phyloP scores from a whole-genome alignment of 2,888 invertebrate genomes.

The Malthinus flaveolus region DNA sequence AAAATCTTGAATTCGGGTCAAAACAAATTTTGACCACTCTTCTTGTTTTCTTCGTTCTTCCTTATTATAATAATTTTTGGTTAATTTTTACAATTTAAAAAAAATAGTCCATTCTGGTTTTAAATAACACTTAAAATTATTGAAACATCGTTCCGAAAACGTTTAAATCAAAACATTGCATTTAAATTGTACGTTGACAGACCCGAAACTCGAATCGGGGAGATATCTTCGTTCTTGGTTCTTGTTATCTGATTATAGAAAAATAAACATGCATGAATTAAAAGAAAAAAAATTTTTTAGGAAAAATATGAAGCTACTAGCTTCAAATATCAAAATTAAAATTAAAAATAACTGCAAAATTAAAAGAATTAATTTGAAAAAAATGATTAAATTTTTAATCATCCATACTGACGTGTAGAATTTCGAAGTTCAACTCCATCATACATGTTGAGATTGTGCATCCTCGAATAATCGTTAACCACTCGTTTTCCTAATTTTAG shows the following conservation, averaged over 20 bases:
- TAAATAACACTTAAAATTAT: conserved; percentile 5
- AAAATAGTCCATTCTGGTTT: background rate
- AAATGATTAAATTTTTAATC: conserved; percentile 61
- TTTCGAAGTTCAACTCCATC: conserved; percentile 74
- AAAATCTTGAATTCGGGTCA: background rate
- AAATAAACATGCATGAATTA: conserved; percentile 42
- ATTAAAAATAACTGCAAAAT: conserved; percentile 23
- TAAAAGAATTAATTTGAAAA: conserved; percentile 12
- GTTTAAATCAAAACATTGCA: conserved; percentile 27
- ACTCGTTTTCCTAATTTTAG: conserved; percentile 65
- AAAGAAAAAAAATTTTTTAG: conserved; percentile 14
- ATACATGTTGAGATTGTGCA: conserved; percentile 75
- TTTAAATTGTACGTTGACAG: conserved; percentile 51
- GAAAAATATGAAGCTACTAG: conserved; percentile 32
- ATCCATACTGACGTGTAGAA: conserved; percentile 80
- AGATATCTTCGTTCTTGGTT: conserved; percentile 50
- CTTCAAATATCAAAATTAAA: conserved; percentile 27
- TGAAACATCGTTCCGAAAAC: background rate
- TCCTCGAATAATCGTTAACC: conserved; percentile 75
- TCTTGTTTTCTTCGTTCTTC: background rate
- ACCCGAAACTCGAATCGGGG: conserved; percentile 49
- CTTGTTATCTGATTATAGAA: conserved; percentile 48
- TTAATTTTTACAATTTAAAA: background rate
- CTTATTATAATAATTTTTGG: conserved; percentile 3
- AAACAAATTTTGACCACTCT: background rate